These are phyloP conservation scores for Euspilapteryx auroguttella DNA, from an alignment of 2,888 invertebrate species.

Conservation along the genomic window DNA sequence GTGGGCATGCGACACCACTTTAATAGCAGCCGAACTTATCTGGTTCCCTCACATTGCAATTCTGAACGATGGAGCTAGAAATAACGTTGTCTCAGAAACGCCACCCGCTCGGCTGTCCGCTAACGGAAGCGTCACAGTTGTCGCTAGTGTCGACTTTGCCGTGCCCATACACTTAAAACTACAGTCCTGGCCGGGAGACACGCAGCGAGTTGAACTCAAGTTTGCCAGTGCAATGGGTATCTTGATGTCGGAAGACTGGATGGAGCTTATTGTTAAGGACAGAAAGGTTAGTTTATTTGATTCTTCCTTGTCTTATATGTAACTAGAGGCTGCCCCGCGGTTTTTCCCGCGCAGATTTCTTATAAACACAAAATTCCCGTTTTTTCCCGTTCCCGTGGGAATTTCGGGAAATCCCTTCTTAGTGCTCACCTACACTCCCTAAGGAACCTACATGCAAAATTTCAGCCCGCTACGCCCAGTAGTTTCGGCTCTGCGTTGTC, in stretches of 20 bases:
- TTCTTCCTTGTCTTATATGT: too few species aligned
- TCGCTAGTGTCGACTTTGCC: conserved; percentile 21
- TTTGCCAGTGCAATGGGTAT: conserved; percentile 73
- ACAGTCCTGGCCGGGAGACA: conserved; percentile 74
- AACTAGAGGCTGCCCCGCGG: too few species aligned
- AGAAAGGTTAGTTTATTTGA: conserved; percentile 18
- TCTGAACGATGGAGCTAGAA: conserved; percentile 70
- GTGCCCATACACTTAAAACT: conserved; percentile 39
- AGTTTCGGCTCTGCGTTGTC: too few species aligned
- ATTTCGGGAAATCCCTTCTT: too few species aligned
- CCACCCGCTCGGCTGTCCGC: conserved; percentile 55
- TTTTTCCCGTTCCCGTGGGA: too few species aligned
- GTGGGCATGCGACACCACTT: conserved; percentile 63
- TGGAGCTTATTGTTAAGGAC: conserved; percentile 35
- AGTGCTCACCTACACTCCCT: too few species aligned
- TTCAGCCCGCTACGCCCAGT: too few species aligned
- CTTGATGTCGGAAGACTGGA: conserved; percentile 52
- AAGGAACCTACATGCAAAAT: too few species aligned
- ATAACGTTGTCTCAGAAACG: conserved; percentile 63
- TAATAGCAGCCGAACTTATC: conserved; percentile 70
- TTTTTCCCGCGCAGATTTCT: too few species aligned
- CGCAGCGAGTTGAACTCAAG: conserved; percentile 66
- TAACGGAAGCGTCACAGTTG: conserved; percentile 54
- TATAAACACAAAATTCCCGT: too few species aligned
- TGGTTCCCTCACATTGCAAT: conserved; percentile 79